Evolutionary conservation across 2,113 vertebrate species (phyloP).

Genomic region (Nibea albiflora): DNA sequence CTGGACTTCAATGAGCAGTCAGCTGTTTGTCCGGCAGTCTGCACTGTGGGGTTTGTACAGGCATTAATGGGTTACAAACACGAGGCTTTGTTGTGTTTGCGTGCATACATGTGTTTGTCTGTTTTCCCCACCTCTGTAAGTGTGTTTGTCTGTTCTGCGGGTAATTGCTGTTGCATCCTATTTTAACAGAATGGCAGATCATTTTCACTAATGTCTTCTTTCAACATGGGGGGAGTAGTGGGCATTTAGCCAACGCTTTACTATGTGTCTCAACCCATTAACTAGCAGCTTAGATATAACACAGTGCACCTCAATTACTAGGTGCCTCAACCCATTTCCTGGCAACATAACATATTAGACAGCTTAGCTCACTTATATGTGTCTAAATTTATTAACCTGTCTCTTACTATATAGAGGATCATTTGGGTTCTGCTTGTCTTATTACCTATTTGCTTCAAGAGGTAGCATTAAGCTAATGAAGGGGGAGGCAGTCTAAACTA

Average conservation of each 20-base stretch:
- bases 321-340: conserved; percentile 42
- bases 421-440: conserved; percentile 32
- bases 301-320: conserved; percentile 50
- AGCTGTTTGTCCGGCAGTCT: too few relatives aligned
- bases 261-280: conserved; percentile 68
- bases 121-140: neutral
- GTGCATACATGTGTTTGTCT: neutral
- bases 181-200: conserved; percentile 48
- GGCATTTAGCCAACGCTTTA: conserved; percentile 61
- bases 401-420: conserved; percentile 21
- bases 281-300: conserved; percentile 59
- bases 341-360: conserved; percentile 53
- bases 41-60: neutral
- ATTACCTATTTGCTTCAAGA: conserved; percentile 12
- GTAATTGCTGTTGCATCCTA: conserved; percentile 33
- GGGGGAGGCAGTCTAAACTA: neutral
- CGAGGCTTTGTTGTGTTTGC: neutral
- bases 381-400: conserved; percentile 51
- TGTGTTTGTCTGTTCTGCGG: neutral
- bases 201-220: conserved; percentile 62
- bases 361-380: conserved; percentile 43
- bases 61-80: conserved; percentile 9
- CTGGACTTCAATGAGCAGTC: too few relatives aligned
- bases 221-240: conserved; percentile 33
- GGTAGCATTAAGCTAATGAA: conserved; percentile 28